Evolutionary conservation across 2,113 vertebrate genomes (phyloP), one percentile per base, ranked within the genome.

Genomic region (Sceloporus undulatus): DNA sequence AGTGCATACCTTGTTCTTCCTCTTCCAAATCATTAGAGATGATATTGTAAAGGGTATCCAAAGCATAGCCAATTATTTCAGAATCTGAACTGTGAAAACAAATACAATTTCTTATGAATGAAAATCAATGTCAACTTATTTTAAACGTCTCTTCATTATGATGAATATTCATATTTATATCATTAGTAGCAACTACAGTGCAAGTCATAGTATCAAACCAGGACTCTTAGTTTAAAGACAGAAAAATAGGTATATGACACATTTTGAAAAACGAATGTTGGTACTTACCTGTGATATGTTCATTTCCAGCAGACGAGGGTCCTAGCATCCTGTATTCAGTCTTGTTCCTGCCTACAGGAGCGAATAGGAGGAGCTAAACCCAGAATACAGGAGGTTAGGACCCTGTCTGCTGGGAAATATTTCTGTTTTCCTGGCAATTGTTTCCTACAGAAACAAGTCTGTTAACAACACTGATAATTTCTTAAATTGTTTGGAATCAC

Each of bases 31-130:
- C 99, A 89, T 98, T 99, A 85, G 98, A 98, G 95, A 99, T 98
- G 89, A 99, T 95, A 92, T 99, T 99, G 97, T 98, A 99, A 54
- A 99, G 95, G 0, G 99, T 99, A 95, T 99, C 99, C 97, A 99
- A 97, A 95, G 99, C 98, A 92, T 99, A 99, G 90, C 98, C 99
- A 83, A 99, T 98, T 94, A 99, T 99, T 98, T 99, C 99, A 90
- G 99, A 98, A 97, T 99, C 99, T 82, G 99, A 98, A 92, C 99
- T 98, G 94, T 87, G 96, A 96, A 94, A 0, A 38, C 42, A 88
- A 84, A 62, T 4, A 65, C 54, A 71, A 34, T 23, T 13, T 76
- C 16, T 76, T 40, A 82, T 59, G 66, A 56, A 74, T 27, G 18
- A n/a, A 81, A 62, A 82, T 68, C 77, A 79, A 73, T 13, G 56